Evolutionary conservation across 2,797 vertebrate species (phyloP), one percentile per base, ranked within the genome.

Genomic region (Cryptoprocta ferox): DNA sequence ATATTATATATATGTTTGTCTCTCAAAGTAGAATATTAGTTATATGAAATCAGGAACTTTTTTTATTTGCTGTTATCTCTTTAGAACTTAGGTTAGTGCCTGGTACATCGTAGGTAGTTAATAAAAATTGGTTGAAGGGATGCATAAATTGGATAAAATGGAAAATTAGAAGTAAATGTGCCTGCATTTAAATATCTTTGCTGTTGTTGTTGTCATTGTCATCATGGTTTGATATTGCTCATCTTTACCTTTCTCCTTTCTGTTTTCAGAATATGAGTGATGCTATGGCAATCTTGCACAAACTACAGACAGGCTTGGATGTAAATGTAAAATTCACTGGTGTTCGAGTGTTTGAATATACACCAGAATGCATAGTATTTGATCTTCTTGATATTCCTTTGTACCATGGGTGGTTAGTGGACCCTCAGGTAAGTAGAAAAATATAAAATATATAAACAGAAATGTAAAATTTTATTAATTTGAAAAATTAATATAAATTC

Each of bases 251-350:
- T 82, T 96, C 24, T 24, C 45, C 35, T 93, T 95, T 97, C n/a
- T 68, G 7, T 75, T 96, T 97, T 95, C 97, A 99, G 99, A 99
- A 99, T 97, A 99, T 99, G 99, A 99, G 99, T 37, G 99, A 99
- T 92, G 99, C 99, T 94, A 99, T 99, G 99, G 99, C 99, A 0
- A 99, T 99, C 98, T 98, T 99, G 48, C 99, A 99, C 97, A 99
- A 99, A 98, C 98, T 99, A 61, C 99, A 99, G 98, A 99, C 99
- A 0, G 99, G 99, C 71, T 99, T 99, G 98, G 99, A 99, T 81
- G 99, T 99, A 88, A 99, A 99, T 24, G 99, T 99, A 95, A 99
- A 99, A 98, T 99, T 99, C 97, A 99, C 99, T 3, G 99, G 99
- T 13, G 99, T 99, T 42, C 98, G 99, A 30, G 99, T 99, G 1